Evolutionary conservation across 2,797 vertebrate genomes (phyloP).

Genomic region (Myripristis murdjan): DNA sequence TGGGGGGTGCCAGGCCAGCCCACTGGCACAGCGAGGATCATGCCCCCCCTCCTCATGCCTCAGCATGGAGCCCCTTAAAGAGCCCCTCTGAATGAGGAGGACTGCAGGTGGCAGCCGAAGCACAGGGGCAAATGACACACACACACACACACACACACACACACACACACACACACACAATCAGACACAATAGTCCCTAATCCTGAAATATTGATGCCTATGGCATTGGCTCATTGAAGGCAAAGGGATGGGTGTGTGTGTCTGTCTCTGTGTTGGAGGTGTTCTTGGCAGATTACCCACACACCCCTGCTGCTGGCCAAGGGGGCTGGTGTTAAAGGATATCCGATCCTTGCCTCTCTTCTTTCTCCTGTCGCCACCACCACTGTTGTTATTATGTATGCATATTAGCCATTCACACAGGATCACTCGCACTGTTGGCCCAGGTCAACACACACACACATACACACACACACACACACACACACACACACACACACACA

Average conservation of each 20-base stretch:
- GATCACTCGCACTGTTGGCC: conserved; percentile 72
- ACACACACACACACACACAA: conserved; percentile 42
- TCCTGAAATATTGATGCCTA: conserved; percentile 88
- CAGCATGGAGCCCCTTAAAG: conserved; percentile 70
- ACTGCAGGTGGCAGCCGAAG: conserved; percentile 84
- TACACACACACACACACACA: conserved; percentile 46
- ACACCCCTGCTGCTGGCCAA: conserved; percentile 74
- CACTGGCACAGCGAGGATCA: conserved; percentile 72
- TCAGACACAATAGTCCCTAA: conserved; percentile 78
- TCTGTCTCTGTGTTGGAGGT: conserved; percentile 51
- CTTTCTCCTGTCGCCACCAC: conserved; percentile 55
- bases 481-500: conserved; percentile 44
- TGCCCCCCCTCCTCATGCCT: conserved; percentile 42
- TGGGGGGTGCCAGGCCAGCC: conserved; percentile 66
- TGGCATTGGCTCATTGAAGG: conserved; percentile 73
- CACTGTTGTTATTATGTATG: conserved; percentile 75
- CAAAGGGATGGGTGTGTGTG: conserved; percentile 40
- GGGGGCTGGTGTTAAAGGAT: conserved; percentile 74
- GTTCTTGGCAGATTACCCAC: conserved; percentile 74
- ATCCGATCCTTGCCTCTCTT: conserved; percentile 75
- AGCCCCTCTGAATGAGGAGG: conserved; percentile 69
- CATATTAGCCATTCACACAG: conserved; percentile 81
- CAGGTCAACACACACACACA: conserved; percentile 60
- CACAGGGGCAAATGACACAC: conserved; percentile 59
- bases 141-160: conserved; percentile 45